phyloP scores from a whole-genome alignment of 2,888 invertebrate genomes.

The Phanerotoma sp. region DNA sequence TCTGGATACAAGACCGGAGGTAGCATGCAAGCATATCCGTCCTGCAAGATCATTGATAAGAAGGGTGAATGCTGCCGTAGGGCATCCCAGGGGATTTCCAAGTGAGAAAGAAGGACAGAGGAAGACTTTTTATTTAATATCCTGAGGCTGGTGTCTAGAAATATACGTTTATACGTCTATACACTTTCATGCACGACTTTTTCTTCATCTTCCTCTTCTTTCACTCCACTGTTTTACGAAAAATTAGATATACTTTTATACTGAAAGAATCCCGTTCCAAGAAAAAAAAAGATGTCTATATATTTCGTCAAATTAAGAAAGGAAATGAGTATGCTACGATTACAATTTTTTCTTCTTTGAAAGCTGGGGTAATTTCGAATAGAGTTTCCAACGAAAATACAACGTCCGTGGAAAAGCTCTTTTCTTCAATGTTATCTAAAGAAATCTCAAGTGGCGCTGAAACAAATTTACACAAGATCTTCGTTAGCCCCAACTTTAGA shows the following conservation, averaged over 20 bases:
- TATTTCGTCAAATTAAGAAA: neutral
- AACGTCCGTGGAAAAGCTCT: conserved; percentile 5
- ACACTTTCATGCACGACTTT: conserved; percentile 17
- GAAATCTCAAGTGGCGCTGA: conserved; percentile 17
- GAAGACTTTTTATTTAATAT: conserved; percentile 53
- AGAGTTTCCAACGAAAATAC: conserved; percentile 18
- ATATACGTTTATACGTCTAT: conserved; percentile 37
- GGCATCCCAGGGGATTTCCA: conserved; percentile 41
- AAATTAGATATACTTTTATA: too few relatives aligned
- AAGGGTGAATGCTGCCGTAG: conserved; percentile 33
- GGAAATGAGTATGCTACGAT: neutral
- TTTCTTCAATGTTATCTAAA: neutral
- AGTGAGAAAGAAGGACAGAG: conserved; percentile 15
- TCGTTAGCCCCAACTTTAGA: conserved; percentile 21
- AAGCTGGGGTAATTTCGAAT: neutral
- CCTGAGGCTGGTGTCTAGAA: conserved; percentile 51
- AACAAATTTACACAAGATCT: conserved; percentile 26
- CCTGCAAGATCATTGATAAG: conserved; percentile 23
- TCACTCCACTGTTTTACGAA: too few relatives aligned
- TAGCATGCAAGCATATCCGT: conserved; percentile 21
- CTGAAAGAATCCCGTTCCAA: too few relatives aligned
- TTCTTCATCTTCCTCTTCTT: too few relatives aligned
- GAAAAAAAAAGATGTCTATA: too few relatives aligned
- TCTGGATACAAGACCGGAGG: conserved; percentile 8
- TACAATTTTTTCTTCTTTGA: conserved; percentile 1